A percentile compares a stretch with the other conserved stretches of the same genome.
Evolutionary conservation across 2,888 invertebrate species (phyloP).

Genomic region (Thereva unica): DNA sequence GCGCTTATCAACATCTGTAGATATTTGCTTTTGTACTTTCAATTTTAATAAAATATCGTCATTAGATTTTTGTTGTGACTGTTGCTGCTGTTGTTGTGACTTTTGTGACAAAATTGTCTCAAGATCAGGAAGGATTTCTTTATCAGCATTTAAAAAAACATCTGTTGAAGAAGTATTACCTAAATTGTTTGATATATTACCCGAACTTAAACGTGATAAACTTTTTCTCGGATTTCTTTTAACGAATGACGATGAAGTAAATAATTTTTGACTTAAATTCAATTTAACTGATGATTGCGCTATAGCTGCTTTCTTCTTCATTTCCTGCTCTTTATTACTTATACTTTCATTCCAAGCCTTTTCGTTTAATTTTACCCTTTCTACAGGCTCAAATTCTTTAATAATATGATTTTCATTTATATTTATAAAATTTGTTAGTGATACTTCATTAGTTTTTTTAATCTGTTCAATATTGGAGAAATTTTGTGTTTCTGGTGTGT

Average conservation of each 20-base stretch:
- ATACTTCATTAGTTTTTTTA: background rate
- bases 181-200: constrained; percentile 46
- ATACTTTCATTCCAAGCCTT: constrained; percentile 60
- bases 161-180: constrained; percentile 24
- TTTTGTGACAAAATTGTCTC: constrained; percentile 54
- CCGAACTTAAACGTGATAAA: constrained; percentile 51
- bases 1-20: constrained; percentile 58
- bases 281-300: constrained; percentile 46
- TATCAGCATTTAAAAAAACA: constrained; percentile 39
- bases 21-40: constrained; percentile 45
- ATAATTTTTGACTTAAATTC: constrained; percentile 66
- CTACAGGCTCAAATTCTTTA: constrained; percentile 51
- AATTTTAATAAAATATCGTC: constrained; percentile 44
- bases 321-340: constrained; percentile 26
- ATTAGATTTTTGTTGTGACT: constrained; percentile 49
- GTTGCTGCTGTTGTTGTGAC: constrained; percentile 42
- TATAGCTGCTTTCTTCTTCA: constrained; percentile 19
- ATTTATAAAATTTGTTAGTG: constrained; percentile 4
- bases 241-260: constrained; percentile 69
- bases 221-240: constrained; percentile 79
- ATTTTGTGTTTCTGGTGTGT: background rate
- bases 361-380: constrained; percentile 51
- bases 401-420: constrained; percentile 47
- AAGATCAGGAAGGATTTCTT: constrained; percentile 52
- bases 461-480: constrained; percentile 15